phyloP scores from a whole-genome alignment of 2,888 invertebrate genomes.

The Cryptus viduatorius region DNA sequence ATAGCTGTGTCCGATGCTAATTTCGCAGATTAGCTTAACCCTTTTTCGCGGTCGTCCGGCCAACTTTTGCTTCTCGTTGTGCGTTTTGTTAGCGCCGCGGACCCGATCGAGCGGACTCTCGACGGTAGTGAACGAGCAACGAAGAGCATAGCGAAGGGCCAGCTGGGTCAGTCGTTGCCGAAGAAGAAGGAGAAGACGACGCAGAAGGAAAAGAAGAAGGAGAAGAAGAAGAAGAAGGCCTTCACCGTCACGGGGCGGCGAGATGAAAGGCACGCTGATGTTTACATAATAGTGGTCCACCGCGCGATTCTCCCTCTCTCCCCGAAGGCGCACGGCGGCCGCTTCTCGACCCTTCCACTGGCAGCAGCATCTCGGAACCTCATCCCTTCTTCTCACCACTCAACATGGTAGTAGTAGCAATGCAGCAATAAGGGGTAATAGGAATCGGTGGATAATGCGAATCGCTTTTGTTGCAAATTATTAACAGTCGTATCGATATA shows the following conservation, averaged over 20 bases:
- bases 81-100: constrained; percentile 27
- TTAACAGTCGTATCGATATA: too few species aligned
- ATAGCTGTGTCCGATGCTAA: constrained; percentile 72
- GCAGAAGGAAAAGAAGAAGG: not conserved
- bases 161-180: constrained; percentile 63
- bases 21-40: constrained; percentile 71
- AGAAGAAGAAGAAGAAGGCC: constrained; percentile 53
- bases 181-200: constrained; percentile 22
- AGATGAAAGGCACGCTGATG: constrained; percentile 88
- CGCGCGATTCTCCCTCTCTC: constrained; percentile 79
- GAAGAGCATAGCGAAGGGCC: constrained; percentile 37
- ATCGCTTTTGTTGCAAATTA: constrained; percentile 5
- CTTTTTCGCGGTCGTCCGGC: constrained; percentile 49
- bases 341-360: constrained; percentile 48
- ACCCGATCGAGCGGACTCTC: constrained; percentile 11
- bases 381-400: constrained; percentile 43
- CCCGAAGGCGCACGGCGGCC: constrained; percentile 35
- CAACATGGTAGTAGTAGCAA: constrained; percentile 13
- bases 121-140: not conserved
- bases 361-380: constrained; percentile 42
- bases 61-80: constrained; percentile 25
- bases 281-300: constrained; percentile 90
- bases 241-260: constrained; percentile 83
- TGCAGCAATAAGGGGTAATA: not conserved
- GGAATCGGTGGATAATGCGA: constrained; percentile 3